Evolutionary conservation across 2,888 invertebrate species (phyloP), one percentile per base, ranked within the genome.

Genomic region (Amphipyra tragopoginis): DNA sequence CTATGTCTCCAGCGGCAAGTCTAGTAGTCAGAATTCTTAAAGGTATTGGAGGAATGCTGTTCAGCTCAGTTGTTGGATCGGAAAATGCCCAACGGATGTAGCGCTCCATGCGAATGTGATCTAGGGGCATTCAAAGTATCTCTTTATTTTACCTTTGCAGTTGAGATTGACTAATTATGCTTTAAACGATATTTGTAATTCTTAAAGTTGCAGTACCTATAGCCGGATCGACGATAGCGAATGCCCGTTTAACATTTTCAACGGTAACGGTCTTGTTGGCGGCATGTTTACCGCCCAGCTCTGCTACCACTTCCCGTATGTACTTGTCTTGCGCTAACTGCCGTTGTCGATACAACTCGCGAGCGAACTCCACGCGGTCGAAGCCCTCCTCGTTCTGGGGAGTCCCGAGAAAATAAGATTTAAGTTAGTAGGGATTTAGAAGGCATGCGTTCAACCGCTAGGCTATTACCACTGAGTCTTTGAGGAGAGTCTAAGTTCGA

Each of bases 21-120:
- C 93, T 83, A 6, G 87, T 74, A 2, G 89, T 90, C 9, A 93
- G 44, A 1, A 80, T 64, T n/a, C 88, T 87, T 42, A 94, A 77
- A 10, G 93, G 89, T 51, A 90, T 75, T 1, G 92, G 89, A 11
- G 80, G 63, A 45, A 88, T 79, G 52, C 72, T 74, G 57, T 68
- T 79, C 50, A 92, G 57, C 10, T 87, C 87, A 0, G 86, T 80
- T 1, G 78, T 81, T 51, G 78, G 83, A 34, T 87, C 88, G 0
- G 90, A 87, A 80, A 93, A 94, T 29, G 90, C 92, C 93, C 94
- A 95, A 49, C 94, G 90, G 45, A 95, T 88, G 81, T 94, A 89
- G 11, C 89, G 89, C 68, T 95, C 93, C 93, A 95, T 93, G 11
- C 92, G 89, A 38, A 93, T 87, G 72, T 95, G 95, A 76, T 95